phyloP scores from a whole-genome alignment of 2,113 vertebrate genomes.

The Thymallus thymallus region DNA sequence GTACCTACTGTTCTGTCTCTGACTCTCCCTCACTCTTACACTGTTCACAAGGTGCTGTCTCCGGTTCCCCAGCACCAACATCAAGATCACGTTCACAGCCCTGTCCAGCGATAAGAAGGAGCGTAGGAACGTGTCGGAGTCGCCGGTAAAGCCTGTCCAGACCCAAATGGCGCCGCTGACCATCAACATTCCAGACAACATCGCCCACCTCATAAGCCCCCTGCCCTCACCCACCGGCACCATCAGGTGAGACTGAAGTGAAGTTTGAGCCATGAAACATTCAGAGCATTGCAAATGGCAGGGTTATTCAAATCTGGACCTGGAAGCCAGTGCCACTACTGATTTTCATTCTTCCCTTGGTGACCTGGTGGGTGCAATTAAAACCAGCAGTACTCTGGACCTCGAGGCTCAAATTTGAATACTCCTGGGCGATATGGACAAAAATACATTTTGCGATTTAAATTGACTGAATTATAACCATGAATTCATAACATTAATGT shows the following conservation, averaged over 20 bases:
- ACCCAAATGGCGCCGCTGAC: slow-evolving; percentile 95
- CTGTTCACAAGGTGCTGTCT: slow-evolving; percentile 89
- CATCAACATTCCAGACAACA: slow-evolving; percentile 99
- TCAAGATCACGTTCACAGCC: slow-evolving; percentile 98
- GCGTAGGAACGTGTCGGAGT: slow-evolving; percentile 88
- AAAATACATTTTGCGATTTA: too few species aligned
- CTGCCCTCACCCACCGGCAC: slow-evolving; percentile 96
- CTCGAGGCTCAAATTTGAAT: too few species aligned
- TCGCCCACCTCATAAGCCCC: slow-evolving; percentile 96
- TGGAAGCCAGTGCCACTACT: too few species aligned
- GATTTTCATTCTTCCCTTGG: too few species aligned
- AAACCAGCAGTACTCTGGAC: too few species aligned
- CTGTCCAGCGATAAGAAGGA: slow-evolving; percentile 90
- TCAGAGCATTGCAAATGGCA: neutral
- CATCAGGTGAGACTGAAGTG: slow-evolving; percentile 80
- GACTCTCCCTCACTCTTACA: neutral
- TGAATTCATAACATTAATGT: too few species aligned
- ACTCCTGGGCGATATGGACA: too few species aligned
- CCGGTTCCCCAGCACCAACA: slow-evolving; percentile 98
- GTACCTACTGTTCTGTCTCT: neutral
- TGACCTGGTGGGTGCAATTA: too few species aligned
- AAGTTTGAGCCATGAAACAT: neutral
- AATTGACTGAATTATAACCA: too few species aligned
- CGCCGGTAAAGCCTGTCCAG: slow-evolving; percentile 90
- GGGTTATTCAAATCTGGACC: too few species aligned